A percentile compares a stretch with the other conserved stretches of the same genome.
phyloP scores from a whole-genome alignment of 2,888 invertebrate genomes.

The Parapristionchus giblindavisi region DNA sequence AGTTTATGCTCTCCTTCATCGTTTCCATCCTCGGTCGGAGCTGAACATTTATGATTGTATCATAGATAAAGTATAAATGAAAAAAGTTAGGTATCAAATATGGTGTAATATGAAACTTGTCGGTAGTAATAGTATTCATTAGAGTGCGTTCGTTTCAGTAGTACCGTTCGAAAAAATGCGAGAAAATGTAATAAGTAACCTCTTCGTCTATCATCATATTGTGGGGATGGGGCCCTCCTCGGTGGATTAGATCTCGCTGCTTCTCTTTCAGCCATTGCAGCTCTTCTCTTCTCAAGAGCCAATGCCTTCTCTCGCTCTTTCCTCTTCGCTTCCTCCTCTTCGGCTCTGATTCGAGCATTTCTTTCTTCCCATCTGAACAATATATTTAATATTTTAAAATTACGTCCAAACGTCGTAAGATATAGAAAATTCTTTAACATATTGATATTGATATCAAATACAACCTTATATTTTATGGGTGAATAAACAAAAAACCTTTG shows the following conservation, averaged over 20 bases:
- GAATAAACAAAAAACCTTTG: slow-evolving; percentile 35
- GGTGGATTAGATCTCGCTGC: neutral
- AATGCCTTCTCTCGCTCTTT: slow-evolving; percentile 47
- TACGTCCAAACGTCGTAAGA: too few relatives aligned
- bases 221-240: slow-evolving; percentile 26
- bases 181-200: too few relatives aligned
- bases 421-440: too few relatives aligned
- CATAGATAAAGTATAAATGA: neutral
- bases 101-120: too few relatives aligned
- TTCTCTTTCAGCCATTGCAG: slow-evolving; percentile 1
- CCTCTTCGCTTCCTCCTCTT: slow-evolving; percentile 49
- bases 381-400: too few relatives aligned
- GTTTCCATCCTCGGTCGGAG: slow-evolving; percentile 8
- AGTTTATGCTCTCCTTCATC: slow-evolving; percentile 27
- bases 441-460: slow-evolving; percentile 29
- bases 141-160: too few relatives aligned
- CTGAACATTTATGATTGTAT: neutral
- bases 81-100: too few relatives aligned
- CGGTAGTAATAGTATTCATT: too few relatives aligned
- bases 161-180: too few relatives aligned
- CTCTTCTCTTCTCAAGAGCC: slow-evolving; percentile 42
- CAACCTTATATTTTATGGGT: neutral
- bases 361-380: slow-evolving; percentile 46
- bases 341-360: slow-evolving; percentile 44
- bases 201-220: too few relatives aligned